Conservation (phyloP, 1,140 invertebrate species). For the Myzus persicae region DNA sequence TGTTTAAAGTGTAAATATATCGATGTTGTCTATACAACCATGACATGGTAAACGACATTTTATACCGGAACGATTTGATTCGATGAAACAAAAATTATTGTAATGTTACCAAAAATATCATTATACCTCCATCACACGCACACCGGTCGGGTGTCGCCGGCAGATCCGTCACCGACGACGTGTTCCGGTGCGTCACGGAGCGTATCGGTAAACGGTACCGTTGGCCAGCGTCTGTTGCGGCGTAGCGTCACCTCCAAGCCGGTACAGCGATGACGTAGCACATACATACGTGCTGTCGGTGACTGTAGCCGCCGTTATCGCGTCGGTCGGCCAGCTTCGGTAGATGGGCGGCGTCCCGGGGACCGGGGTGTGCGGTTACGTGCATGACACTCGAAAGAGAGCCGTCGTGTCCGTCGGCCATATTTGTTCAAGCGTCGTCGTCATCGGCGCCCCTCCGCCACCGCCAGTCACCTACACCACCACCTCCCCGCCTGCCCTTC, state of each 20-base stretch:
- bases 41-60: neutral
- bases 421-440: slow-evolving; percentile 25
- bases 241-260: neutral
- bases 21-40: neutral
- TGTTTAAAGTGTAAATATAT: neutral
- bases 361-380: neutral
- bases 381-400: neutral
- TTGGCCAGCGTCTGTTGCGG: neutral
- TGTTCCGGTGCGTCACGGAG: neutral
- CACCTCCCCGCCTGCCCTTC: neutral
- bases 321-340: neutral
- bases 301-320: neutral
- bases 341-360: neutral
- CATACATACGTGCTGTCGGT: neutral
- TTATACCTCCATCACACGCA: neutral
- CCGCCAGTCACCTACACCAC: neutral
- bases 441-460: neutral
- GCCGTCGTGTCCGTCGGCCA: slow-evolving; percentile 39
- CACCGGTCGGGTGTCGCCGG: neutral
- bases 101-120: neutral
- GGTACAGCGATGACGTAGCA: neutral
- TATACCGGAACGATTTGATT: neutral
- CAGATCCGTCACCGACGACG: neutral
- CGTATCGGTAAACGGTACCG: neutral
- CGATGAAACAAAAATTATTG: too few species aligned